A percentile compares a stretch with the other conserved stretches of the same genome.
Conservation (phyloP, 2,888 invertebrate species). For the Acanthosepion lycidas region DNA sequence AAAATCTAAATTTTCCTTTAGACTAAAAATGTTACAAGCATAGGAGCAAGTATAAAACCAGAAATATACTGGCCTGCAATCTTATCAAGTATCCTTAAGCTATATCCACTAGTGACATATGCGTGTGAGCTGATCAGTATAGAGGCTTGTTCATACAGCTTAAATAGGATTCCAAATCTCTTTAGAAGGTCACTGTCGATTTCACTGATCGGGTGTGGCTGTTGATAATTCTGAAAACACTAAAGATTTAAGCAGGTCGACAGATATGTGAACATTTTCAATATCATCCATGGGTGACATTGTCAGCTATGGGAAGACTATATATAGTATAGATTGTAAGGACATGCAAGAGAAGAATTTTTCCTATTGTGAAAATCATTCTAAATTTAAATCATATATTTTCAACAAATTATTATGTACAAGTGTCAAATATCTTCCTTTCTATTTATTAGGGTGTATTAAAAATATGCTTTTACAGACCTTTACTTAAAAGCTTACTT, state of each 20-base stretch:
- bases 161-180: conserved; percentile 17
- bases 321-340: no score
- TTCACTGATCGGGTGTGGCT: not conserved
- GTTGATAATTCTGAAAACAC: not conserved
- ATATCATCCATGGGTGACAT: not conserved
- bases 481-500: no score
- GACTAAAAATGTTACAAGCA: not conserved
- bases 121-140: not conserved
- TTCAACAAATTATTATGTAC: no score
- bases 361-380: no score
- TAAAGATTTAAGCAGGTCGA: not conserved
- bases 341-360: no score
- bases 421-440: no score
- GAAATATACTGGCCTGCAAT: not conserved
- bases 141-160: not conserved
- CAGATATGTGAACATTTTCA: not conserved
- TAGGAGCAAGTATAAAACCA: not conserved
- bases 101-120: not conserved
- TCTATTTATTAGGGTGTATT: no score
- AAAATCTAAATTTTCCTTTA: not conserved
- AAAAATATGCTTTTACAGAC: no score
- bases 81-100: not conserved
- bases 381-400: no score
- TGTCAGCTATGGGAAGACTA: not conserved
- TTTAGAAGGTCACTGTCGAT: not conserved